Evolutionary conservation across 2,113 vertebrate species (phyloP), one percentile per base, ranked within the genome.

Genomic region (Psilopsiagon aurifrons): DNA sequence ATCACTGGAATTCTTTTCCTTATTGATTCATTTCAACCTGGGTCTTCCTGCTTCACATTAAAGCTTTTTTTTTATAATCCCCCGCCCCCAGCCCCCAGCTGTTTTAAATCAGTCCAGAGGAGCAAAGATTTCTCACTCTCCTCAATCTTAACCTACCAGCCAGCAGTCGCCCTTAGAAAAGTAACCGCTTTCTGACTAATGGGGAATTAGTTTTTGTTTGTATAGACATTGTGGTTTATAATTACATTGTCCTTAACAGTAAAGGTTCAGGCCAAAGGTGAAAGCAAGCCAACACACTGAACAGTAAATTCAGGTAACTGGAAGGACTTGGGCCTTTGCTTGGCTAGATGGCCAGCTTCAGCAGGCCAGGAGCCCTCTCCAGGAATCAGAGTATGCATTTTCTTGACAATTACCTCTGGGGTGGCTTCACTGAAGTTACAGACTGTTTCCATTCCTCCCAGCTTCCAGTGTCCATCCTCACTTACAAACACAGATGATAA

Each of bases 371-470:
- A 90, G 51, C 43, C 18, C 25, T 63, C n/a, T 47, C 64, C 7
- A 7, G 37, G 46, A 54, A n/a, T 29, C 19, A 11, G 13, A 71
- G 33, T 22, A 35, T 33, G 37, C 2, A 3, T 24, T 6, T 19
- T 19, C 52, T 71, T 9, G 43, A 88, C 94, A 93, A 43, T 97
- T 87, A 99, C 99, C 98, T 99, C 98, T 39, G 99, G 98, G 3
- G 99, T 98, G 70, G 99, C 99, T 98, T 99, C 99, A 46, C 86
- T 97, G 93, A 99, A 98, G 79, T 98, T 98, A 97, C 99, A 99
- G 52, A 99, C 99, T 0, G 99, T 99, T 92, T 99, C 99, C 99
- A 99, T 99, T 76, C 99, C 99, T 71, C 99, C 99, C 60, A 99
- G 98, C 91, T 99, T 99, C 99, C 99, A 99, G 84, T 99, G 99